A percentile compares a stretch with the other conserved stretches of the same genome.
Conservation (phyloP, 2,797 vertebrate species). For the Trichosurus vulpecula region DNA sequence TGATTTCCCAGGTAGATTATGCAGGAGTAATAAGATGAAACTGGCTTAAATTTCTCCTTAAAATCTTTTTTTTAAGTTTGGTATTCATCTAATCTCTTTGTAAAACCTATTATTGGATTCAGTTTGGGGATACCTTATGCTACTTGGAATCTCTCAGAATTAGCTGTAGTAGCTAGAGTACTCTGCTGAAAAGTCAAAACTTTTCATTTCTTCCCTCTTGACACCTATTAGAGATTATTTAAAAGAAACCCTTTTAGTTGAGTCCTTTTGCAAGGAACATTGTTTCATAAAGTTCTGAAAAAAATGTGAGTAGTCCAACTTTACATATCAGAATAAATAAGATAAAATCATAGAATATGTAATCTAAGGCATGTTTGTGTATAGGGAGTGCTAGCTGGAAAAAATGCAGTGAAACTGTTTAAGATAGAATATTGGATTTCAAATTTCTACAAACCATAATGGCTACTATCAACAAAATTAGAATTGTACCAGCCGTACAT, state of each 20-base stretch:
- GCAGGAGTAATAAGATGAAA: slow-evolving; percentile 20
- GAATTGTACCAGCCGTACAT: background rate
- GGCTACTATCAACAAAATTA: background rate
- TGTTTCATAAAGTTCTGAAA: slow-evolving; percentile 14
- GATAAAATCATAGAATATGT: slow-evolving; percentile 18
- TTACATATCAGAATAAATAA: slow-evolving; percentile 35
- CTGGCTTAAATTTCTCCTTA: slow-evolving; percentile 49
- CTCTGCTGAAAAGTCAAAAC: background rate
- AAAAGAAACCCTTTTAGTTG: slow-evolving; percentile 26
- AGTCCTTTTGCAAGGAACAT: background rate
- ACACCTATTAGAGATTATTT: background rate
- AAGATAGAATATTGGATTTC: slow-evolving; percentile 4
- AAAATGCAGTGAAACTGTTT: slow-evolving; percentile 30
- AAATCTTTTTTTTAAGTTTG: slow-evolving; percentile 25
- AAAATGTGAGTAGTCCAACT: slow-evolving; percentile 19
- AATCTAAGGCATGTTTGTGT: slow-evolving; percentile 2
- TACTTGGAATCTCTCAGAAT: slow-evolving; percentile 9
- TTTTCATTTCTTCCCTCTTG: background rate
- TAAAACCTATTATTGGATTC: slow-evolving; percentile 7
- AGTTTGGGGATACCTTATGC: background rate
- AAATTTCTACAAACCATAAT: slow-evolving; percentile 6
- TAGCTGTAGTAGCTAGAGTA: background rate
- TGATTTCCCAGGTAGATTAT: slow-evolving; percentile 46
- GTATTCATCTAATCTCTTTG: slow-evolving; percentile 22
- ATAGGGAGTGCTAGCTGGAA: slow-evolving; percentile 10